Evolutionary conservation across 2,888 invertebrate species (phyloP).

Genomic region (Eilema griseolum): DNA sequence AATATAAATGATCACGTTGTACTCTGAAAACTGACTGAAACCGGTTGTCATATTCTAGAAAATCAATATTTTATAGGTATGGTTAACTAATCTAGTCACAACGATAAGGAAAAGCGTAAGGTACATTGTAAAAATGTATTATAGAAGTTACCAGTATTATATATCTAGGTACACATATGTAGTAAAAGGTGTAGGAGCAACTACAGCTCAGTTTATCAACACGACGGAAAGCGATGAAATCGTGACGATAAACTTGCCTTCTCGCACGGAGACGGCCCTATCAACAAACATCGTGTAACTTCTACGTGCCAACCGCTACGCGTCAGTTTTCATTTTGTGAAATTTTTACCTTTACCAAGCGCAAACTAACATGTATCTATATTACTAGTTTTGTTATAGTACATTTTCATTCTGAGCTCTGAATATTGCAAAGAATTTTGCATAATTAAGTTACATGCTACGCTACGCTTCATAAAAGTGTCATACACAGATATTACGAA

Average conservation of each 20-base stretch:
- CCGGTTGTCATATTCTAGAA: constrained; percentile 8
- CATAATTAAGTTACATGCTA: constrained; percentile 36
- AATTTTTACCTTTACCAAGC: constrained; percentile 50
- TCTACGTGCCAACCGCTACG: constrained; percentile 43
- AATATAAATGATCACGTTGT: background rate
- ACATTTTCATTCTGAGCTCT: constrained; percentile 24
- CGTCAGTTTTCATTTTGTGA: constrained; percentile 52
- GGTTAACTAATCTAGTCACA: background rate
- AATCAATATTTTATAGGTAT: background rate
- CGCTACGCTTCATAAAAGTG: constrained; percentile 32
- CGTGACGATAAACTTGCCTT: constrained; percentile 60
- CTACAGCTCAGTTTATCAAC: constrained; percentile 62
- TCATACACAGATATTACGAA: constrained; percentile 33
- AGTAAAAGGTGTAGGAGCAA: constrained; percentile 47
- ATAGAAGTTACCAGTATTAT: constrained; percentile 28
- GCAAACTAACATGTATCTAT: constrained; percentile 26
- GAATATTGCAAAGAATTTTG: constrained; percentile 35
- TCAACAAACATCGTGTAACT: constrained; percentile 50
- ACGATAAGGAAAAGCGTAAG: background rate
- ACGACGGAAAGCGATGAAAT: constrained; percentile 63
- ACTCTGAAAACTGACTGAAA: constrained; percentile 36
- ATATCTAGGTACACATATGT: constrained; percentile 21
- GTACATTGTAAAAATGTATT: constrained; percentile 17
- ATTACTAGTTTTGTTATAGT: background rate
- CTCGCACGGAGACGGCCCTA: constrained; percentile 51